A percentile compares a stretch with the other conserved stretches of the same genome.
These are phyloP conservation scores for Nematopogon swammerdamellus DNA, from an alignment of 2,888 invertebrate genomes.

Conservation along the genomic window DNA sequence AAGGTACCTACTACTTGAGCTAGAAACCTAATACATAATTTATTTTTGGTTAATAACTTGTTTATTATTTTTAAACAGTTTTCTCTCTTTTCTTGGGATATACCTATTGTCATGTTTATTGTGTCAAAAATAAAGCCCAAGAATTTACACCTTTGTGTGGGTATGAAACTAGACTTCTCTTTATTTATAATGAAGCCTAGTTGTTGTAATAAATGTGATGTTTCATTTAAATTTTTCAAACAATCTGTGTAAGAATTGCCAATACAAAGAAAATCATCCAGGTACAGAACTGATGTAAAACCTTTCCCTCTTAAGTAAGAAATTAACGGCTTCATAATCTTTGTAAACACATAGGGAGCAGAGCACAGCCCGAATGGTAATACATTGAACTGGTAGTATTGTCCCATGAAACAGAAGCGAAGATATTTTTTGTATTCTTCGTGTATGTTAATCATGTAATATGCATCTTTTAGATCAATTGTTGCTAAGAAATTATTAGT, in stretches of 20 bases:
- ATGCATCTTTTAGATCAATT: constrained; percentile 3
- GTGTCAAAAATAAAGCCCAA: constrained; percentile 10
- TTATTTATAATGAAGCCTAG: constrained; percentile 11
- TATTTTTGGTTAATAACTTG: not conserved
- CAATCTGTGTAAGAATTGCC: constrained; percentile 6
- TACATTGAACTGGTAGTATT: constrained; percentile 1
- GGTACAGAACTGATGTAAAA: constrained; percentile 4
- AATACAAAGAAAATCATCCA: constrained; percentile 9
- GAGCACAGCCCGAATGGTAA: constrained; percentile 2
- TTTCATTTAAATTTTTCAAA: constrained; percentile 6
- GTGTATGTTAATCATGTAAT: constrained; percentile 1
- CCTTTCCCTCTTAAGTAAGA: constrained; percentile 1
- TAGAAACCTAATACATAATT: not conserved
- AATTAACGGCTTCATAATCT: constrained; percentile 5
- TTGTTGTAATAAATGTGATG: constrained; percentile 4
- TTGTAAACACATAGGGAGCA: constrained; percentile 3
- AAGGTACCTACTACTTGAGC: constrained; percentile 7
- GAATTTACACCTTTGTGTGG: constrained; percentile 4
- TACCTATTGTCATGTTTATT: constrained; percentile 3
- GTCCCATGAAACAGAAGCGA: not conserved
- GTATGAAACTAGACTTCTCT: constrained; percentile 8
- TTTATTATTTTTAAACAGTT: constrained; percentile 5
- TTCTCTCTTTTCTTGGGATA: constrained; percentile 8
- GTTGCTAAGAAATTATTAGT: constrained; percentile 1
- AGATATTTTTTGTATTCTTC: constrained; percentile 1